Conservation (phyloP, 1,140 invertebrate species). For the Caenorhabditis briggsae region DNA sequence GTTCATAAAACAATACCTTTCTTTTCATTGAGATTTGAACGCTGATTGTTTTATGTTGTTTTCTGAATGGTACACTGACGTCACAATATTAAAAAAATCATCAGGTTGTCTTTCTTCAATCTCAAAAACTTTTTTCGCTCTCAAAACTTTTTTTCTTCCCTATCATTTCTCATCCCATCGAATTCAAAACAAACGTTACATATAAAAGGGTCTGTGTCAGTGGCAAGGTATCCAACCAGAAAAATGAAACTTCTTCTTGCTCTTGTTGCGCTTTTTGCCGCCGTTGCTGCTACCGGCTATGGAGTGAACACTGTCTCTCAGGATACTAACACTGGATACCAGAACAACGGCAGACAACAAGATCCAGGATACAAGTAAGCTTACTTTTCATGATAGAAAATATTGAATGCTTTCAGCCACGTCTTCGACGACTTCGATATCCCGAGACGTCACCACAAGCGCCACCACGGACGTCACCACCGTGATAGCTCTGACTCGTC, state of each 20-base stretch:
- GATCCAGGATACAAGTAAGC: neutral
- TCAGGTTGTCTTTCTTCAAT: neutral
- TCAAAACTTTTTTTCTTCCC: neutral
- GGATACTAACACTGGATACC: too few species aligned
- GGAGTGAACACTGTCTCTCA: neutral
- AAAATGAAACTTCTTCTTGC: constrained; percentile 21
- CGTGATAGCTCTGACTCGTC: neutral
- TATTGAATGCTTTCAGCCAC: neutral
- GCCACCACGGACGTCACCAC: neutral
- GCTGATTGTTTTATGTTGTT: too few species aligned
- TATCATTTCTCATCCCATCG: neutral
- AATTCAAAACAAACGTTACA: neutral
- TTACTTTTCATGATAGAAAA: neutral
- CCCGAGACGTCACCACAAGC: neutral
- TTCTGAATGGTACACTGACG: too few species aligned
- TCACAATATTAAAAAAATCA: neutral
- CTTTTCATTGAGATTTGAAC: too few species aligned
- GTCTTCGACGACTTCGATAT: neutral
- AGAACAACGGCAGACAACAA: neutral
- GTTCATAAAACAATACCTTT: too few species aligned
- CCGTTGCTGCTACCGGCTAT: neutral
- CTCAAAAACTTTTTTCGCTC: neutral
- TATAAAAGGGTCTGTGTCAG: neutral
- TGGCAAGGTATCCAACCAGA: neutral
- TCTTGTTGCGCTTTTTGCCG: neutral